Evolutionary conservation across 2,797 vertebrate species (phyloP).

Genomic region (Eurystomus glaucurus): DNA sequence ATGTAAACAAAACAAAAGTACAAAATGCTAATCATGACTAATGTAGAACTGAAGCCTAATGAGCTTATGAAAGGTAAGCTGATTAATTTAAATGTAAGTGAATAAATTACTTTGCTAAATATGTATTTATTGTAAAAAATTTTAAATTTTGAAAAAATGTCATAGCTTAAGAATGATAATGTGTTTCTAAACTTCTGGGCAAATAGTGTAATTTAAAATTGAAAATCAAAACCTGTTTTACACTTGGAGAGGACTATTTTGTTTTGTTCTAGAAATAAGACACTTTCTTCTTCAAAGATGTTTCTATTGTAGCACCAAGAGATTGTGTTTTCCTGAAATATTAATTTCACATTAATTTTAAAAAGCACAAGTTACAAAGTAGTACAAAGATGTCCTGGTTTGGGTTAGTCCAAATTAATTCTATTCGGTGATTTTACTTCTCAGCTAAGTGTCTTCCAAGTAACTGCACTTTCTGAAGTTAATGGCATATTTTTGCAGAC

Average conservation of each 20-base stretch:
- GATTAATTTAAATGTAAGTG: conserved; percentile 33
- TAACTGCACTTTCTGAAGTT: too few species aligned
- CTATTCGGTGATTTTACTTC: too few species aligned
- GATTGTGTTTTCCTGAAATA: background rate
- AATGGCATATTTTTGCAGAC: too few species aligned
- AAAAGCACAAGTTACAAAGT: background rate
- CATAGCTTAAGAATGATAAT: background rate
- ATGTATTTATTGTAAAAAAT: conserved; percentile 18
- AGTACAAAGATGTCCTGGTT: background rate
- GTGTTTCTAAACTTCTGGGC: background rate
- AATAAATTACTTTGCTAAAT: conserved; percentile 39
- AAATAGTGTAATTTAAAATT: background rate
- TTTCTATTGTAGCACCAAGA: background rate
- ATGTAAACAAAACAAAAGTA: conserved; percentile 62
- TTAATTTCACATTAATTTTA: background rate
- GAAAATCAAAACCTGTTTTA: background rate
- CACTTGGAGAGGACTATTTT: background rate
- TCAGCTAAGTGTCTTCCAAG: too few species aligned
- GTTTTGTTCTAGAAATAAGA: background rate
- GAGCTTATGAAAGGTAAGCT: conserved; percentile 33
- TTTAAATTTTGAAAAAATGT: conserved; percentile 22
- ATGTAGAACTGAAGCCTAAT: conserved; percentile 39
- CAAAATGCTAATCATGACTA: conserved; percentile 36
- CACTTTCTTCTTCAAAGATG: background rate
- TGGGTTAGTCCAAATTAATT: too few species aligned